Conservation (phyloP, 2,888 invertebrate genomes). For the Cantharis rufa region DNA sequence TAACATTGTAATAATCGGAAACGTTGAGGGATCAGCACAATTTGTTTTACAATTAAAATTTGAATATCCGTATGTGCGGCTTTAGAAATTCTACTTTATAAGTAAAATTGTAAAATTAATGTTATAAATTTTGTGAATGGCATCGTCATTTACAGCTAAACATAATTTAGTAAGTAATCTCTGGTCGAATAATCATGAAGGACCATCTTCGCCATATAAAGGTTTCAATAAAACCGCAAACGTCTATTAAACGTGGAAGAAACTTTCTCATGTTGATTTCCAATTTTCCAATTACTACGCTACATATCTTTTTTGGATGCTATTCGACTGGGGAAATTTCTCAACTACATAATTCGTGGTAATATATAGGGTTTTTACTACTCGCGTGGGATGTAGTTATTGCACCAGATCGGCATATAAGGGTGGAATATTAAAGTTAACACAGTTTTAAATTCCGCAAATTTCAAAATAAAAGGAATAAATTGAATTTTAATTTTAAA, state of each 20-base stretch:
- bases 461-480: not conserved
- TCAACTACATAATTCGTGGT: not conserved
- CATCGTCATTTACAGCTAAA: not conserved
- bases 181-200: not conserved
- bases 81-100: not conserved
- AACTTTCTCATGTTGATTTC: constrained; percentile 17
- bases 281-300: constrained; percentile 19
- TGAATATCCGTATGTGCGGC: not conserved
- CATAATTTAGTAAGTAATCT: not conserved
- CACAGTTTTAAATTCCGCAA: not conserved
- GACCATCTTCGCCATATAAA: not conserved
- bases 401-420: not conserved
- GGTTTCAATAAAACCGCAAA: constrained; percentile 5
- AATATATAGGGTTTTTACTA: constrained; percentile 4
- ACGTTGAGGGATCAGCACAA: too few relatives aligned
- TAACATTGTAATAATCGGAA: too few relatives aligned
- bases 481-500: not conserved
- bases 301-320: constrained; percentile 6
- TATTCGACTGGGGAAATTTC: constrained; percentile 8
- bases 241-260: not conserved
- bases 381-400: constrained; percentile 12
- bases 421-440: constrained; percentile 1
- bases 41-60: too few relatives aligned
- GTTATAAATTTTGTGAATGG: not conserved
- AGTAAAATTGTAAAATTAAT: not conserved